Percentiles rank a stretch among this genome's conserved stretches.
Conservation (phyloP, 2,113 vertebrate genomes). For the Aleadryas rufinucha region DNA sequence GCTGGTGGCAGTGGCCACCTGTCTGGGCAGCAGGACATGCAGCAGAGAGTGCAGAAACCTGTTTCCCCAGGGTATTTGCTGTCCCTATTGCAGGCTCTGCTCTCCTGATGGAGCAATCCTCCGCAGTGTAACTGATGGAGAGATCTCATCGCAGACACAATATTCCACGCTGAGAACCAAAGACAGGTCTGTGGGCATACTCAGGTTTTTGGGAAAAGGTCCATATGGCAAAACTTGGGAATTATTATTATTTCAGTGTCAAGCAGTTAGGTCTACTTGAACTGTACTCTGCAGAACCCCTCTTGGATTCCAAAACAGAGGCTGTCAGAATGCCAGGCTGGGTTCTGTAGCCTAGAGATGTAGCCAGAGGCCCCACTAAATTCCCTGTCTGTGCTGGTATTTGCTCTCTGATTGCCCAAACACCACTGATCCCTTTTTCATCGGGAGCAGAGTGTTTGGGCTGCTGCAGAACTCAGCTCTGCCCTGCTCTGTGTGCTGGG, state of each 20-base stretch:
- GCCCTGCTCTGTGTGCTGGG: background rate
- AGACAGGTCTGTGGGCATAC: background rate
- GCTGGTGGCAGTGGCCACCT: background rate
- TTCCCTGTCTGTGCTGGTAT: background rate
- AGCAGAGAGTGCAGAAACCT: background rate
- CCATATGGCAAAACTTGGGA: background rate
- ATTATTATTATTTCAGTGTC: background rate
- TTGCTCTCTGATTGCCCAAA: background rate
- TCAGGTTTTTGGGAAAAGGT: background rate
- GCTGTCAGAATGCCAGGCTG: background rate
- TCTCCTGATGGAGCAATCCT: background rate
- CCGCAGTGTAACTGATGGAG: background rate
- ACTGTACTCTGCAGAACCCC: background rate
- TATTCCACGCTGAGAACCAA: background rate
- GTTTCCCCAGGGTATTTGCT: background rate
- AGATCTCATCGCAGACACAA: background rate
- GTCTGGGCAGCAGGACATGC: background rate
- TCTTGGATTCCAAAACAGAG: background rate
- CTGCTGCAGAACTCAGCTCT: background rate
- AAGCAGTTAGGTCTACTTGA: background rate
- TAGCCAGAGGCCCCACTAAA: background rate
- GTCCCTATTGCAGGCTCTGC: background rate
- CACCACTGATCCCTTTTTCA: background rate
- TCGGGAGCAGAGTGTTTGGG: accelerated
- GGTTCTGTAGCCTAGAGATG: background rate